Base-by-base conservation (phyloP, 1,140 invertebrate genomes). In the Callitettix versicolor region DNA sequence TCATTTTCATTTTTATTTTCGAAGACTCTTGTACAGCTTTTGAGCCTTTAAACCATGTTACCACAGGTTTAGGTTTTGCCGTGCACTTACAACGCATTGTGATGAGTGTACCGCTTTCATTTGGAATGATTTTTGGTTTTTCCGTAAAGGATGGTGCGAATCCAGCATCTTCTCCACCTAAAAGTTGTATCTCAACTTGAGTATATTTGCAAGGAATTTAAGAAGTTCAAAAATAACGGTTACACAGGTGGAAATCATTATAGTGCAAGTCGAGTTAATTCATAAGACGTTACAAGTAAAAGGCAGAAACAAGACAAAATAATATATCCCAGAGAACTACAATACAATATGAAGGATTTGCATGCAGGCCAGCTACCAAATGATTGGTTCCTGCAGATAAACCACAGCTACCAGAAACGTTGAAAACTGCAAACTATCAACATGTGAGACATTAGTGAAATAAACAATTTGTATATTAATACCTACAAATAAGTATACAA, bases 121-220 rank as follows among this genome's bases (percentile, higher is more conserved):
- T 97, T 63, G 95, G 91, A 75, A 96, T 93, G 69, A 98, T 98
- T 72, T 86, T 83, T 40, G 95, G 95, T 76, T 97, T 96, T 69
- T 95, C 95, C 64, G 93, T 80, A 71, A 98, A 95, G 42, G 89
- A 91, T 47, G 95, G 95, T 58, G 92, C 88, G 71, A 90, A 88
- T 63, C 90, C 88, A 64, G 85, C 86, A 71, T 89, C 88, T 70
- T 90, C 89, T 70, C 86, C 87, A 80, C 86, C 88, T 89, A 79
- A 68, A 77, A 73, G 66, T n/a, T 30, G 9, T 9, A 30, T 9
- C 3, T 4, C 9, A 30, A 30, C 3, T 30, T 30, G 26, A 30
- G 26, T 9, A 9, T 9, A 30, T n/a, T n/a, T n/a, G n/a, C n/a
- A n/a, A n/a, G n/a, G n/a, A n/a, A n/a, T 30, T 3, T 3, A 3